These are phyloP conservation scores for Cerastis leucographa DNA, from an alignment of 2,888 invertebrate genomes.

Conservation along the genomic window DNA sequence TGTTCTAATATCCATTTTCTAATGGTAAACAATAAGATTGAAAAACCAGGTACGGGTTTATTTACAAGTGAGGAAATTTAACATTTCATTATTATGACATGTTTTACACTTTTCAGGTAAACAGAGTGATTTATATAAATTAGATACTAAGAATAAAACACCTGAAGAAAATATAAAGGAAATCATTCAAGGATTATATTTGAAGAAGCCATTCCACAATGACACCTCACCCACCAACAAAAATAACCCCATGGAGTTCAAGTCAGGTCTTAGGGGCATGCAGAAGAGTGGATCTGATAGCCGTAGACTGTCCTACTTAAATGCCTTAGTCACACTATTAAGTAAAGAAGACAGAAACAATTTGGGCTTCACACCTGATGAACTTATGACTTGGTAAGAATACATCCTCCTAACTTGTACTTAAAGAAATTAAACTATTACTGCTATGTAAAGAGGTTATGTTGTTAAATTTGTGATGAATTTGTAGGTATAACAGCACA, in stretches of 20 bases:
- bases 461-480: slow-evolving; percentile 1
- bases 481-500: background rate
- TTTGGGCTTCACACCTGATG: slow-evolving; percentile 94
- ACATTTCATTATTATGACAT: slow-evolving; percentile 4
- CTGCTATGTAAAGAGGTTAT: slow-evolving; percentile 33
- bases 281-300: slow-evolving; percentile 93
- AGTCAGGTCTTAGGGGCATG: slow-evolving; percentile 90
- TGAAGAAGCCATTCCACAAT: slow-evolving; percentile 83
- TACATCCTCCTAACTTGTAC: background rate
- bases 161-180: slow-evolving; percentile 92
- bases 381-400: slow-evolving; percentile 91
- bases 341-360: slow-evolving; percentile 91
- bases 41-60: background rate
- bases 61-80: slow-evolving; percentile 6
- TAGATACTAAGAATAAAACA: slow-evolving; percentile 90
- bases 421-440: background rate
- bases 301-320: slow-evolving; percentile 96
- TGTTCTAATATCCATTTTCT: slow-evolving; percentile 4
- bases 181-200: slow-evolving; percentile 91
- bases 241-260: slow-evolving; percentile 83
- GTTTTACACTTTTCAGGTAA: slow-evolving; percentile 83
- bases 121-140: slow-evolving; percentile 92
- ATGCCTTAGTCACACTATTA: slow-evolving; percentile 96
- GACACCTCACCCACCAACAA: slow-evolving; percentile 85
- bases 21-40: background rate